Evolutionary conservation across 2,113 vertebrate species (phyloP).

Genomic region (Oncorhynchus tshawytscha): DNA sequence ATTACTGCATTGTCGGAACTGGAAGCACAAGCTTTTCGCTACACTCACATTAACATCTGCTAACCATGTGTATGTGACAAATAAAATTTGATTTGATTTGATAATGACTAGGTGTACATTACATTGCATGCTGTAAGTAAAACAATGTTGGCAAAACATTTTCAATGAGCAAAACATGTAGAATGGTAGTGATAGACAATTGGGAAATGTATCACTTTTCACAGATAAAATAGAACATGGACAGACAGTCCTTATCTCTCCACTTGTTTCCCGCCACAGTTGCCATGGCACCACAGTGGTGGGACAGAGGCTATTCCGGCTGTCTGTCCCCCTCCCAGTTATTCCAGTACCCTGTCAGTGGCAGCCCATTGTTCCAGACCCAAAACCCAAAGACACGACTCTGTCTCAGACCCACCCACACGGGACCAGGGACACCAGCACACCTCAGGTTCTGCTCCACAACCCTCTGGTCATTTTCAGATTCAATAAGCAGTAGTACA

Average conservation of each 20-base stretch:
- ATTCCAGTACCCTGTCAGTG: background rate
- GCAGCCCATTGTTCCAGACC: slow-evolving; percentile 53
- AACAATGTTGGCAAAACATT: too few relatives aligned
- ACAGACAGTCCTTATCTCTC: slow-evolving; percentile 41
- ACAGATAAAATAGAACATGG: background rate
- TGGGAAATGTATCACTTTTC: background rate
- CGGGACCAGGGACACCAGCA: fast-evolving
- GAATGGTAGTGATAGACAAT: background rate
- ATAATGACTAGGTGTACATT: too few relatives aligned
- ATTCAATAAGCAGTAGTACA: slow-evolving; percentile 37
- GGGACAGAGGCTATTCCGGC: slow-evolving; percentile 29
- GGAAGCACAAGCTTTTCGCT: too few relatives aligned
- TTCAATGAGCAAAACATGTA: background rate
- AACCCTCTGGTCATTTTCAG: background rate
- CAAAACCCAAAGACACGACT: slow-evolving; percentile 63
- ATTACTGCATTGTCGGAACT: too few relatives aligned
- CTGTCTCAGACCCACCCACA: slow-evolving; percentile 66
- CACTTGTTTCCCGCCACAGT: background rate
- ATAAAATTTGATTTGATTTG: too few relatives aligned
- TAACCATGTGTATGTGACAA: too few relatives aligned
- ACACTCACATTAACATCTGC: too few relatives aligned
- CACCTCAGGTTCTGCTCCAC: background rate
- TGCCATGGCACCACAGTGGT: slow-evolving; percentile 48
- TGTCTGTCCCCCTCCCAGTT: slow-evolving; percentile 31
- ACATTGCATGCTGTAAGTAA: too few relatives aligned